Evolutionary conservation across 1,140 invertebrate species (phyloP).

Genomic region (Capitella teleta): DNA sequence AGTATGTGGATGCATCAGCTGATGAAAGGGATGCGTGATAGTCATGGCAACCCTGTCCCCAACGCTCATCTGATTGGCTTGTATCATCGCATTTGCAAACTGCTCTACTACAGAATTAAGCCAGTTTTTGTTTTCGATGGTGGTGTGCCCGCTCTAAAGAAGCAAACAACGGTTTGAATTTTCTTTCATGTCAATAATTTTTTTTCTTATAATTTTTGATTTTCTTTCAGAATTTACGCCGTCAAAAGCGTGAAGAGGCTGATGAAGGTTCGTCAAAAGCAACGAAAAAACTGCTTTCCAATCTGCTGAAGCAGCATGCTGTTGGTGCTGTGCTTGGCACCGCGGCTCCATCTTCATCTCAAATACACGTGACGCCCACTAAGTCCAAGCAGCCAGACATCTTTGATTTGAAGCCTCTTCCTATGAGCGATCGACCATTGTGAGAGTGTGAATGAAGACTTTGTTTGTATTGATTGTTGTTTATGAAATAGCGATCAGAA

Average conservation of each 20-base stretch:
- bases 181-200: too few relatives aligned
- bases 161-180: conserved; percentile 82
- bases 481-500: too few relatives aligned
- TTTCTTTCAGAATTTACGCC: conserved; percentile 55
- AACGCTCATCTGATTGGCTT: conserved; percentile 89
- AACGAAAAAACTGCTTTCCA: conserved; percentile 49
- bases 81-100: conserved; percentile 87
- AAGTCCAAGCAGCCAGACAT: conserved; percentile 44
- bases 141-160: conserved; percentile 76
- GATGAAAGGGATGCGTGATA: conserved; percentile 84
- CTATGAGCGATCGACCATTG: too few relatives aligned
- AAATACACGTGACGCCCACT: neutral
- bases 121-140: conserved; percentile 99
- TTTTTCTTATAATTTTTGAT: too few relatives aligned
- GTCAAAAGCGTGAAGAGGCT: conserved; percentile 62
- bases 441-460: too few relatives aligned
- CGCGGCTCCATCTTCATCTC: conserved; percentile 8
- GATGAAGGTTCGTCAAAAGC: conserved; percentile 57
- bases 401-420: conserved; percentile 56
- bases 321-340: conserved; percentile 22
- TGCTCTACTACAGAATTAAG: conserved; percentile 88
- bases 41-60: conserved; percentile 61
- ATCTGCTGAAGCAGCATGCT: conserved; percentile 28
- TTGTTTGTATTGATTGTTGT: too few relatives aligned
- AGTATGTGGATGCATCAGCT: conserved; percentile 98